phyloP scores from a whole-genome alignment of 1,140 invertebrate species.

The Chionoecetes opilio region DNA sequence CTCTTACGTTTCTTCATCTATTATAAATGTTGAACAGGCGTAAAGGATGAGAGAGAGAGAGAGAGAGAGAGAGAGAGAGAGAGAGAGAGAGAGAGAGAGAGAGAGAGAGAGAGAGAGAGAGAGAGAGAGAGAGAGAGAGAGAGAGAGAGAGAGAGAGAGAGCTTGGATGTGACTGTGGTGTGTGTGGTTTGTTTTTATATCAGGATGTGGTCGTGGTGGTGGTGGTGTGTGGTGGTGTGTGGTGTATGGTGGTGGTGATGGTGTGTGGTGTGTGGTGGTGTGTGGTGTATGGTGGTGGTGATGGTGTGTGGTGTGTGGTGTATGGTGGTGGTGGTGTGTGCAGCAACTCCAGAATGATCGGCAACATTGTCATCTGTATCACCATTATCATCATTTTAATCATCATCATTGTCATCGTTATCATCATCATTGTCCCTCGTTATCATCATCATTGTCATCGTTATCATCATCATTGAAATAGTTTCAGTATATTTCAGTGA shows the following conservation, averaged over 20 bases:
- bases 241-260: not conserved
- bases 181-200: not conserved
- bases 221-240: not conserved
- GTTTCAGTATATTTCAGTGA: too few species aligned
- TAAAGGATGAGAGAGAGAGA: too few species aligned
- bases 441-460: not conserved
- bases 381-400: not conserved
- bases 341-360: not conserved
- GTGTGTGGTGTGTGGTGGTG: not conserved
- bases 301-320: not conserved
- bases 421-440: not conserved
- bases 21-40: too few species aligned
- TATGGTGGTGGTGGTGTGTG: not conserved
- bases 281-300: not conserved
- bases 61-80: too few species aligned
- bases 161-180: not conserved
- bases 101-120: too few species aligned
- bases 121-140: too few species aligned
- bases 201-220: not conserved
- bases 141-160: too few species aligned
- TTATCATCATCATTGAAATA: not conserved
- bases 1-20: too few species aligned
- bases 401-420: constrained; percentile 4
- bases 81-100: too few species aligned
- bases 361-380: not conserved